These are phyloP conservation scores for Euglossa dilemma DNA, from an alignment of 1,140 invertebrate genomes.

Conservation along the genomic window DNA sequence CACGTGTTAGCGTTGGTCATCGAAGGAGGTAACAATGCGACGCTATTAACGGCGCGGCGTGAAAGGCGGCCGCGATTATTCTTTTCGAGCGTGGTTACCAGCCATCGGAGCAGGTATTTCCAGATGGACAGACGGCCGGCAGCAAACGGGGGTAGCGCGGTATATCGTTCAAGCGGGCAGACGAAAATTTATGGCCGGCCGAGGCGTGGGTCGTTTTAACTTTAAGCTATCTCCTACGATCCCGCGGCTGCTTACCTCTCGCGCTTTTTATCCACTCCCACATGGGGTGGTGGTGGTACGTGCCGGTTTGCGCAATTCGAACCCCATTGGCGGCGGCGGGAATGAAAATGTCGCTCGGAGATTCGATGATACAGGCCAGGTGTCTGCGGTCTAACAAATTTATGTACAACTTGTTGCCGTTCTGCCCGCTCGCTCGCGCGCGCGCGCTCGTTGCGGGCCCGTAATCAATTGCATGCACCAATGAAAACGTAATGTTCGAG, in stretches of 20 bases:
- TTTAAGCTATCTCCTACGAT: conserved; percentile 32
- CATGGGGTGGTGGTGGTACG: conserved; percentile 1
- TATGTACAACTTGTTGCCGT: conserved; percentile 22
- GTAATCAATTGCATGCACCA: conserved; percentile 10
- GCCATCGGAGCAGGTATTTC: neutral
- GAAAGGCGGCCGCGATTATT: neutral
- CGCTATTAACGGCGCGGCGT: neutral
- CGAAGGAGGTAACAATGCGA: neutral
- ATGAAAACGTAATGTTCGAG: neutral
- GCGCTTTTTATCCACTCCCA: conserved; percentile 17
- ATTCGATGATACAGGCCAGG: conserved; percentile 32
- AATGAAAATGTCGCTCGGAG: conserved; percentile 31
- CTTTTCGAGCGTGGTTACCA: neutral
- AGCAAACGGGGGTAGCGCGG: neutral
- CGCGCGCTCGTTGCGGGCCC: neutral
- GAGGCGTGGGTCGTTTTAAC: conserved; percentile 28
- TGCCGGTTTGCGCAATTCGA: conserved; percentile 5
- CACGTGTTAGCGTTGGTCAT: neutral
- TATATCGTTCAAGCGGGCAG: neutral
- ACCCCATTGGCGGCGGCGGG: neutral
- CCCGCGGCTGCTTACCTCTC: conserved; percentile 10
- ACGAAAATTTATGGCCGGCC: conserved; percentile 26
- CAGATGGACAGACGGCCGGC: neutral
- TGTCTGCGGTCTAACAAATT: conserved; percentile 18
- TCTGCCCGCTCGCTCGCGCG: no score